Evolutionary conservation across 2,888 invertebrate genomes (phyloP), one percentile per base, ranked within the genome.

Genomic region (Erpobdella octoculata): DNA sequence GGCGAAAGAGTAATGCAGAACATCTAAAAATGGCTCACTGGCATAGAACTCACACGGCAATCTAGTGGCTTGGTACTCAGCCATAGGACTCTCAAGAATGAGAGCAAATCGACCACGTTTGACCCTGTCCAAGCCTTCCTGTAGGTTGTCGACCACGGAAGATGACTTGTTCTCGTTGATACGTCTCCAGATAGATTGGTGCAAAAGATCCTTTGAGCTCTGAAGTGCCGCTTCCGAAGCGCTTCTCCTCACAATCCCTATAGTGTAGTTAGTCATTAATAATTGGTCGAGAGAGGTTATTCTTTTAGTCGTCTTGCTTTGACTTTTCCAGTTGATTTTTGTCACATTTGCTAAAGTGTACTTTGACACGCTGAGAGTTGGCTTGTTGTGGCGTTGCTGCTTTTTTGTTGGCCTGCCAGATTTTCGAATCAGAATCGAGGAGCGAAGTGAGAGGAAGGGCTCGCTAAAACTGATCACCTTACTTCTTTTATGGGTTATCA

Each of bases 21-120:
- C n/a, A 12, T 69, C 72, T n/a, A 76, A 72, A 67, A 76, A 76
- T 9, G 74, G 74, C 53, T 75, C 76, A 8, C 72, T 74, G n/a
- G 72, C 70, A 69, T 76, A 76, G n/a, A 76, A 67, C 36, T 76
- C 75, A 46, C 76, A 76, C 5, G 76, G 76, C 58, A 58, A 35
- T n/a, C 71, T 72, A 2, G 62, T 53, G 3, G 71, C 66, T 6
- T 73, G 15, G 58, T 75, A 76, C 64, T 75, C 74, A 5, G 76
- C 76, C 58, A 65, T 72, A 12, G 76, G 75, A 4, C 72, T 46
- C 58, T 76, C 76, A n/a, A 76, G 18, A 6, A 76, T 72, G 53
- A 74, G 74, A 3, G 72, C 76, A 58, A 74, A 75, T 36, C 73
- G 58, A 61, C 75, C 74, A 4, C 72, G 59, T 31, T 73, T 53